Conservation (phyloP, 2,797 vertebrate species). For the Falco peregrinus region DNA sequence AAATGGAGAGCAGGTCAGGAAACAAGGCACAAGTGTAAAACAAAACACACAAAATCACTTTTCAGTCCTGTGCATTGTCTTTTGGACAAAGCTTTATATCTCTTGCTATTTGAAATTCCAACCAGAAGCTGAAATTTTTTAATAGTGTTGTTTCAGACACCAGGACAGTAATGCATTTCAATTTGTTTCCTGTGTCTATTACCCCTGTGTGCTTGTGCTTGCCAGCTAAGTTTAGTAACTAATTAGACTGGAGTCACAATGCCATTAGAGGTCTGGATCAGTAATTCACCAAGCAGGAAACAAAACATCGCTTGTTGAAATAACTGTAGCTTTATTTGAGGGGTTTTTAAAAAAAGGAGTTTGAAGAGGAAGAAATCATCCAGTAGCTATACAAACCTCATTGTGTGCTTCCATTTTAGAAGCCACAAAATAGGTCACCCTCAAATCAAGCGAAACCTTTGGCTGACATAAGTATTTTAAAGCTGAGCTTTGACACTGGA, state of each 20-base stretch:
- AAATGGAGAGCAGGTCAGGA: neutral
- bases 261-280: constrained; percentile 43
- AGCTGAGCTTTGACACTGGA: neutral
- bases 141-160: neutral
- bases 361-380: constrained; percentile 17
- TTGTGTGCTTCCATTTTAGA: neutral
- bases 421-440: neutral
- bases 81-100: neutral
- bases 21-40: neutral
- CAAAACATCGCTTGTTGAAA: constrained; percentile 59
- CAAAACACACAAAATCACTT: neutral
- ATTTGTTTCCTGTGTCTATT: constrained; percentile 16
- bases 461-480: neutral
- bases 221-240: constrained; percentile 60
- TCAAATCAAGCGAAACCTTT: neutral
- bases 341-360: neutral
- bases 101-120: constrained; percentile 6
- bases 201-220: neutral
- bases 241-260: constrained; percentile 56
- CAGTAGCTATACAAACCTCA: constrained; percentile 11
- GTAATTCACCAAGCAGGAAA: constrained; percentile 48
- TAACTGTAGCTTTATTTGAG: constrained; percentile 11
- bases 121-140: neutral
- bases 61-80: neutral
- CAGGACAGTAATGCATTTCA: neutral